Conservation (phyloP, 1,140 invertebrate species). For the Stenopsyche tienmushanensis region DNA sequence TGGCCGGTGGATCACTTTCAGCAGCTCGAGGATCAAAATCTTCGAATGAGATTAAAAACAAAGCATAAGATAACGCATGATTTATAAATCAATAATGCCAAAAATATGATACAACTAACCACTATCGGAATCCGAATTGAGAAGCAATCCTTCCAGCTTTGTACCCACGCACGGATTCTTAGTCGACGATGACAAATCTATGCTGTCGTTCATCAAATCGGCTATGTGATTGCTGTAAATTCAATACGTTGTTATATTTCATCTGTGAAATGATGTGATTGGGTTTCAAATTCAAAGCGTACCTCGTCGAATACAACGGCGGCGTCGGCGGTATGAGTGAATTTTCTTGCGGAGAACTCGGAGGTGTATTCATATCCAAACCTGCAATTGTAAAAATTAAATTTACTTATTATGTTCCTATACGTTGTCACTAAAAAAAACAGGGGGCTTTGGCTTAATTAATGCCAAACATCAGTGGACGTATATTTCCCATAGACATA, state of each 20-base stretch:
- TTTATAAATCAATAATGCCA: slow-evolving; percentile 3
- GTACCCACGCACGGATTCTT: slow-evolving; percentile 70
- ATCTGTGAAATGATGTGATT: background rate
- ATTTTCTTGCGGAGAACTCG: slow-evolving; percentile 26
- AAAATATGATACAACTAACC: slow-evolving; percentile 47
- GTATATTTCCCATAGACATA: too few species aligned
- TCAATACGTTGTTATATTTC: background rate
- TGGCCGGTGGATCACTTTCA: slow-evolving; percentile 57
- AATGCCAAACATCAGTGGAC: too few species aligned
- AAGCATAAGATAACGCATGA: background rate
- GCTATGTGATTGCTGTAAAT: slow-evolving; percentile 44
- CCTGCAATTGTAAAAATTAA: slow-evolving; percentile 5
- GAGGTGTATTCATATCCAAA: slow-evolving; percentile 12
- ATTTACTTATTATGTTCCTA: too few species aligned
- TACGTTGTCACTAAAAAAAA: too few species aligned
- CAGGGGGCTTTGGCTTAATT: too few species aligned
- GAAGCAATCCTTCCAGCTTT: slow-evolving; percentile 77
- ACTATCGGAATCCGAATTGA: slow-evolving; percentile 77
- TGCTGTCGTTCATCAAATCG: slow-evolving; percentile 47
- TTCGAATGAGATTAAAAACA: slow-evolving; percentile 41
- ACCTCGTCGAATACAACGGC: slow-evolving; percentile 28
- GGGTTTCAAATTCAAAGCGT: background rate
- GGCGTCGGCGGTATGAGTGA: slow-evolving; percentile 12
- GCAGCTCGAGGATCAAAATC: slow-evolving; percentile 77
- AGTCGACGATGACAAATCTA: slow-evolving; percentile 44